Percentiles rank a stretch among this genome's conserved stretches.
phyloP scores from a whole-genome alignment of 2,797 vertebrate genomes.

The Pyrocephalus nanus region DNA sequence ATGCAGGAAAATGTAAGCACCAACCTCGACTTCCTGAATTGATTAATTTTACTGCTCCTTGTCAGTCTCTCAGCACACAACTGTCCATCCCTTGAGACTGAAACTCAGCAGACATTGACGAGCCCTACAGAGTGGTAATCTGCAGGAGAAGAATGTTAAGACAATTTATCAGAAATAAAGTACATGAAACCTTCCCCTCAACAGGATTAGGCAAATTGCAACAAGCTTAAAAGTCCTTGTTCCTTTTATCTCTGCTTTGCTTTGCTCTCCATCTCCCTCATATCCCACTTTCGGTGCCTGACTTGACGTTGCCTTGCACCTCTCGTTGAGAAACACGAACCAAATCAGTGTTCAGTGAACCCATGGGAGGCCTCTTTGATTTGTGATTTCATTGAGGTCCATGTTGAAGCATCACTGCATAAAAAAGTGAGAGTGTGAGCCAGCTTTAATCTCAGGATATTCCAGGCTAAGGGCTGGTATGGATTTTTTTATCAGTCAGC shows the following conservation, averaged over 20 bases:
- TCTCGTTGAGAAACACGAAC: not conserved
- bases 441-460: not conserved
- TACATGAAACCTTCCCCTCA: not conserved
- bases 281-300: not conserved
- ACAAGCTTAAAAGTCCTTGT: not conserved
- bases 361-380: not conserved
- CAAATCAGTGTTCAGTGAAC: not conserved
- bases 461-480: not conserved
- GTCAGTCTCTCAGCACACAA: not conserved
- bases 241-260: not conserved
- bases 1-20: not conserved
- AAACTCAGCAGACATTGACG: not conserved
- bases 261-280: not conserved
- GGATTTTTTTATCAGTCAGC: not conserved
- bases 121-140: not conserved
- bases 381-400: not conserved
- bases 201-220: not conserved
- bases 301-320: not conserved
- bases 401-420: not conserved
- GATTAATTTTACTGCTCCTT: not conserved
- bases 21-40: not conserved
- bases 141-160: not conserved
- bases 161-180: not conserved
- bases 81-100: not conserved
- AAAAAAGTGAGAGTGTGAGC: not conserved